phyloP scores from a whole-genome alignment of 2,113 vertebrate species.

The Scomber scombrus region DNA sequence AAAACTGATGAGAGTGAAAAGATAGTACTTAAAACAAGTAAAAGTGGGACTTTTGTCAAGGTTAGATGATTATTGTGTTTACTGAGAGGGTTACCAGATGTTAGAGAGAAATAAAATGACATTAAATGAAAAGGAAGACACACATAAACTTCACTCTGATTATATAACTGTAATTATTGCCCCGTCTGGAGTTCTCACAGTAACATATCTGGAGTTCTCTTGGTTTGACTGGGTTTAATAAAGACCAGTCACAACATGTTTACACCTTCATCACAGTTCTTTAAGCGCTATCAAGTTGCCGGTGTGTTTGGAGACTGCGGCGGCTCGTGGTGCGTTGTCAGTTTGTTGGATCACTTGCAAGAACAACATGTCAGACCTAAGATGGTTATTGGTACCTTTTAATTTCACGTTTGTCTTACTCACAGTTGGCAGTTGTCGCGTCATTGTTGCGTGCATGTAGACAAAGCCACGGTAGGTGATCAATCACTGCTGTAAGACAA shows the following conservation, averaged over 20 bases:
- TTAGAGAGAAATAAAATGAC: too few species aligned
- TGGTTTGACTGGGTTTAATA: not conserved
- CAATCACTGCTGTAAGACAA: not conserved
- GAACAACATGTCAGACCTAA: slow-evolving; percentile 9
- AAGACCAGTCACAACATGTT: slow-evolving; percentile 13
- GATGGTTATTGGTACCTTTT: not conserved
- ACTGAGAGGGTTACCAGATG: not conserved
- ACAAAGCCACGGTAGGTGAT: not conserved
- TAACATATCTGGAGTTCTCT: not conserved
- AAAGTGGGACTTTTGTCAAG: not conserved
- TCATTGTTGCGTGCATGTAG: not conserved
- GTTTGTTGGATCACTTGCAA: slow-evolving; percentile 23
- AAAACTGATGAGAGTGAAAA: not conserved
- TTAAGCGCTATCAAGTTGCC: not conserved
- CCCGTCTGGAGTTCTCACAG: not conserved
- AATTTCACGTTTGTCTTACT: not conserved
- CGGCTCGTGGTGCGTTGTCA: not conserved
- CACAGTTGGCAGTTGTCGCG: not conserved
- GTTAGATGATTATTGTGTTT: not conserved
- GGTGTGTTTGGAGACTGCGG: not conserved
- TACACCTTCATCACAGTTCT: not conserved
- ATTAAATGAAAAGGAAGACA: not conserved
- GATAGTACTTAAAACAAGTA: not conserved
- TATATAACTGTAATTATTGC: not conserved
- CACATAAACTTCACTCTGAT: not conserved